Conservation (phyloP, 2,113 vertebrate genomes). For the Plecturocebus donacophilus region DNA sequence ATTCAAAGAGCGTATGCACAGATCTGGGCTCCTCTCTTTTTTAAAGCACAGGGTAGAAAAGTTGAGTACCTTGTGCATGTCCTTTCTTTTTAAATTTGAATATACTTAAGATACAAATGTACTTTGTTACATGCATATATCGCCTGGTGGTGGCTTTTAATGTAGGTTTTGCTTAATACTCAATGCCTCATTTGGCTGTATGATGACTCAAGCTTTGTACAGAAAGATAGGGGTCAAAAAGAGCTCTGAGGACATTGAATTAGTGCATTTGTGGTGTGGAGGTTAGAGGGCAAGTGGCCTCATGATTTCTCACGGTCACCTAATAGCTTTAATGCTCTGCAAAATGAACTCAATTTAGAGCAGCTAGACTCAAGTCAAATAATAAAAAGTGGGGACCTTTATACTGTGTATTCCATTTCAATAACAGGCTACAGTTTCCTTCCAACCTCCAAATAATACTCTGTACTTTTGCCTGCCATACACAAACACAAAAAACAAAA, state of each 20-base stretch:
- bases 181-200: neutral
- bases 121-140: too few relatives aligned
- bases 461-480: neutral
- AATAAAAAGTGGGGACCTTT: neutral
- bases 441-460: neutral
- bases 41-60: neutral
- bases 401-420: neutral
- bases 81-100: neutral
- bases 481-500: neutral
- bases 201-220: neutral
- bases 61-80: neutral
- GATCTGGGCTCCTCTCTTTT: neutral
- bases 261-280: neutral
- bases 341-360: constrained; percentile 36
- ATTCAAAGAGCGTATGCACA: neutral
- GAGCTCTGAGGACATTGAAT: constrained; percentile 2
- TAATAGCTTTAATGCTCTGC: neutral
- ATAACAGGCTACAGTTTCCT: neutral
- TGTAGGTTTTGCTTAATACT: neutral
- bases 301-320: neutral
- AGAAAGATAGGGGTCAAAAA: neutral
- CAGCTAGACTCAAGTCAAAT: neutral
- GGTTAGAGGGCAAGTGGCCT: constrained; percentile 8
- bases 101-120: neutral
- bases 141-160: neutral